Evolutionary conservation across 1,140 invertebrate species (phyloP).

Genomic region (Scylla paramamosain): DNA sequence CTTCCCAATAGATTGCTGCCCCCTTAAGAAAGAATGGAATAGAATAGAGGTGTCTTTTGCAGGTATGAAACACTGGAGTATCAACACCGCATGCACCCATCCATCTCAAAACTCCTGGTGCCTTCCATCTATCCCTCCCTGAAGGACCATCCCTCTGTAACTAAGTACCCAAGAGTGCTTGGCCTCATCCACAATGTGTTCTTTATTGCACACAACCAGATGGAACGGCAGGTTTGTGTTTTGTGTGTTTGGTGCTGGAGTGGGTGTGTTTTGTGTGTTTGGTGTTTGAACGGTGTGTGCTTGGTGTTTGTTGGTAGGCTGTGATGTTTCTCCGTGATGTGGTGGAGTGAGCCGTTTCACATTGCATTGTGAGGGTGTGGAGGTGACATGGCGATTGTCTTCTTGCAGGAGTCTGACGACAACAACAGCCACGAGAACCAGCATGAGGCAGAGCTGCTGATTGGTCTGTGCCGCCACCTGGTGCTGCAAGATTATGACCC

Average conservation of each 20-base stretch:
- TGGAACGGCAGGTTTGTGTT: conserved; percentile 64
- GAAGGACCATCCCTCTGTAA: conserved; percentile 73
- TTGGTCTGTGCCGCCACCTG: conserved; percentile 70
- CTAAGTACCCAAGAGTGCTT: conserved; percentile 55
- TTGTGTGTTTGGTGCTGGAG: not conserved
- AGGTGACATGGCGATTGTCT: not conserved
- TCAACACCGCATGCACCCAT: conserved; percentile 77
- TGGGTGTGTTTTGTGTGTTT: not conserved
- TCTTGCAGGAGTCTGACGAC: conserved; percentile 64
- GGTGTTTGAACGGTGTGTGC: too few relatives aligned
- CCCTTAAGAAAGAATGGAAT: too few relatives aligned
- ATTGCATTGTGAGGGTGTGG: not conserved
- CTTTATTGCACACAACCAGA: conserved; percentile 74
- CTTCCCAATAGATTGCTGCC: too few relatives aligned
- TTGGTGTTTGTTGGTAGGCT: too few relatives aligned
- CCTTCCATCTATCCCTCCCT: conserved; percentile 73
- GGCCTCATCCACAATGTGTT: conserved; percentile 73
- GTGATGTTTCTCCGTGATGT: too few relatives aligned
- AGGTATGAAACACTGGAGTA: conserved; percentile 74
- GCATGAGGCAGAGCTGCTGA: conserved; percentile 69
- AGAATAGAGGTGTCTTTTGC: not conserved
- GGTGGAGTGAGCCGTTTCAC: not conserved
- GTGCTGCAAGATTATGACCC: conserved; percentile 72
- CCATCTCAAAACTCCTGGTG: conserved; percentile 72
- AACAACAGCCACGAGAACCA: conserved; percentile 73